A percentile compares a stretch with the other conserved stretches of the same genome.
Conservation (phyloP, 2,113 vertebrate species). For the Hippoglossus stenolepis region DNA sequence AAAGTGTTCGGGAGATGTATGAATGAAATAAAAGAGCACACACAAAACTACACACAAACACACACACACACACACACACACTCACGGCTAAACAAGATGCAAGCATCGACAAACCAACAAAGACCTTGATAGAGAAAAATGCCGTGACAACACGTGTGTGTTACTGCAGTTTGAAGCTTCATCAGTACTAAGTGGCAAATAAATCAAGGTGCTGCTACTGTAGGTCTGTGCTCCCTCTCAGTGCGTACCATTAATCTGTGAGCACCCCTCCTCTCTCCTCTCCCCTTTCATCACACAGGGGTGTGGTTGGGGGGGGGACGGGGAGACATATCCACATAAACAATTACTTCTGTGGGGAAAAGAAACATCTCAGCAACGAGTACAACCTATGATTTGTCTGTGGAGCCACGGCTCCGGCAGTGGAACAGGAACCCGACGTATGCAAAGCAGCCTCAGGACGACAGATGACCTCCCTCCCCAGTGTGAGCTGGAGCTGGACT, state of each 20-base stretch:
- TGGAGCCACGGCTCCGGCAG: neutral
- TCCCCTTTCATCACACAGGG: constrained; percentile 62
- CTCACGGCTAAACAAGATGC: constrained; percentile 57
- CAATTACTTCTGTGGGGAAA: constrained; percentile 27
- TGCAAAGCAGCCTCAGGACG: constrained; percentile 34
- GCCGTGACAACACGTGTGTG: constrained; percentile 90
- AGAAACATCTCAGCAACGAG: constrained; percentile 23
- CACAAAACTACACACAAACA: neutral
- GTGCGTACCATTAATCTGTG: constrained; percentile 86
- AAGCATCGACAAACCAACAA: constrained; percentile 64
- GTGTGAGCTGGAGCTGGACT: constrained; percentile 35
- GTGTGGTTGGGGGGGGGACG: constrained; percentile 33
- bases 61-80: constrained; percentile 5
- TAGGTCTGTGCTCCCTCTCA: constrained; percentile 84
- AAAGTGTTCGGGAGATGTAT: neutral
- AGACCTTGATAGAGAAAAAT: constrained; percentile 89
- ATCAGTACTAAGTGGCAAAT: constrained; percentile 98
- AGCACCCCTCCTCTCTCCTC: constrained; percentile 30
- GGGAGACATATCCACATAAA: constrained; percentile 38
- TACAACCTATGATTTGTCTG: neutral
- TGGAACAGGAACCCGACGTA: neutral
- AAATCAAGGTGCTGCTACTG: constrained; percentile 90
- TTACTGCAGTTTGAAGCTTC: constrained; percentile 94
- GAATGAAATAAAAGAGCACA: constrained; percentile 4
- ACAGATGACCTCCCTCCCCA: constrained; percentile 35